A percentile compares a stretch with the other conserved stretches of the same genome.
phyloP scores from a whole-genome alignment of 2,888 invertebrate species.

The Leucania comma region DNA sequence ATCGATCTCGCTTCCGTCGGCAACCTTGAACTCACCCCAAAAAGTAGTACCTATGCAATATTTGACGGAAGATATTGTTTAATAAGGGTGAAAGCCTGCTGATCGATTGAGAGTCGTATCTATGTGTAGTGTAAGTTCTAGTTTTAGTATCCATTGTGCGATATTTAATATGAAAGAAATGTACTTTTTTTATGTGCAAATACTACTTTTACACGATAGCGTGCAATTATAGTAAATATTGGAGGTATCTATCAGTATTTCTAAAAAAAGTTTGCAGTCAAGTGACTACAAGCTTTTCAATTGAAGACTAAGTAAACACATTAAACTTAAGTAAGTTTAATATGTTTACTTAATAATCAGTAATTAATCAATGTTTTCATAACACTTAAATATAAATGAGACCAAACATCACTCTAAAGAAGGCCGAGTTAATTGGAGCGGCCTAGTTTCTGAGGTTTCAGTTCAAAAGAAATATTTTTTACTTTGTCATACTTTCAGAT shows the following conservation, averaged over 20 bases:
- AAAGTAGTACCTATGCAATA: slow-evolving; percentile 22
- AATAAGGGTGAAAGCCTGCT: slow-evolving; percentile 21
- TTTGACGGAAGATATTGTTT: slow-evolving; percentile 16
- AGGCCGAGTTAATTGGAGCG: background rate
- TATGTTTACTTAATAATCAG: background rate
- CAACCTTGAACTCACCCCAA: slow-evolving; percentile 41
- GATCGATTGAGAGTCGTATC: slow-evolving; percentile 5
- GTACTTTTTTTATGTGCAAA: background rate
- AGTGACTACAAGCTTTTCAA: no score
- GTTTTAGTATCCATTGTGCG: slow-evolving; percentile 1
- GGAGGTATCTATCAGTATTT: no score
- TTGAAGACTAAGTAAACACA: no score
- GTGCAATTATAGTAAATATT: no score
- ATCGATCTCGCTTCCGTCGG: slow-evolving; percentile 7
- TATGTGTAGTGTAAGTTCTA: background rate
- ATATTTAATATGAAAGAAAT: background rate
- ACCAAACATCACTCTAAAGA: background rate
- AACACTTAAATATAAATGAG: background rate
- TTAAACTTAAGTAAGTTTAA: no score
- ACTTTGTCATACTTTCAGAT: slow-evolving; percentile 3
- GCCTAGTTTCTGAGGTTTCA: slow-evolving; percentile 23
- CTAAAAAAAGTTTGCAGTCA: no score
- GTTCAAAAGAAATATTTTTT: background rate
- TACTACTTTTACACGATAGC: no score
- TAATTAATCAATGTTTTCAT: background rate